Evolutionary conservation across 2,888 invertebrate genomes (phyloP), one percentile per base, ranked within the genome.

Genomic region (Dichetophora obliterata): DNA sequence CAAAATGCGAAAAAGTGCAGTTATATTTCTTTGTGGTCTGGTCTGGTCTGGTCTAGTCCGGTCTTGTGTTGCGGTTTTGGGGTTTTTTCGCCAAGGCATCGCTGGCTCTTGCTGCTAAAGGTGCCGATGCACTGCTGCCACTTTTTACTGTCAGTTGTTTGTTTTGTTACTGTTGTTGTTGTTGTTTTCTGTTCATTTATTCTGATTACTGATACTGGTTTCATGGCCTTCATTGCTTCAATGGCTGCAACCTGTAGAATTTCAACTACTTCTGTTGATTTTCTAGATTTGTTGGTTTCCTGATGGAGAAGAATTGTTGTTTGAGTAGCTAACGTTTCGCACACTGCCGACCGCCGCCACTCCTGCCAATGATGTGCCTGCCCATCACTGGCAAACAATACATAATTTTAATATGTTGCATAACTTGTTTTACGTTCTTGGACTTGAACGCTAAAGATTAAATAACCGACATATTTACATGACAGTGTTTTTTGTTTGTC

Each of bases 1-100:
- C 52, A 52, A 74, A 74, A 74, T 74, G 74, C 54, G 52, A 43
- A 66, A 74, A 74, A 74, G 74, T 74, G 74, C 74, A 74, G 74
- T 74, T 74, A 74, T 74, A 52, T 66, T 54, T 65, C 54, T 74
- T 74, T 66, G 74, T 37, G 74, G 63, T 73, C 66, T 74, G 63
- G 50, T 31, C 34, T 65, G 65, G 50, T 31, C 27, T 63, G 63
- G 34, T 27, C 24, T 72, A 59, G 61, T 72, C 59, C 37, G 72
- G 43, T 72, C 72, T 72, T 52, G 31, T 14, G 19, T 11, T 43
- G 72, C 61, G 72, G 72, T 66, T 65, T 34, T 27, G 50, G 37
- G 65, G n/a, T n/a, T 54, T 74, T 61, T 27, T 6, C 72, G n/a
- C 19, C 8, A 22, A 57, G 31, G 54, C 52, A 31, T 16, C 57